Base-by-base conservation (phyloP, 2,113 vertebrate genomes). In the Neogobius melanostomus region DNA sequence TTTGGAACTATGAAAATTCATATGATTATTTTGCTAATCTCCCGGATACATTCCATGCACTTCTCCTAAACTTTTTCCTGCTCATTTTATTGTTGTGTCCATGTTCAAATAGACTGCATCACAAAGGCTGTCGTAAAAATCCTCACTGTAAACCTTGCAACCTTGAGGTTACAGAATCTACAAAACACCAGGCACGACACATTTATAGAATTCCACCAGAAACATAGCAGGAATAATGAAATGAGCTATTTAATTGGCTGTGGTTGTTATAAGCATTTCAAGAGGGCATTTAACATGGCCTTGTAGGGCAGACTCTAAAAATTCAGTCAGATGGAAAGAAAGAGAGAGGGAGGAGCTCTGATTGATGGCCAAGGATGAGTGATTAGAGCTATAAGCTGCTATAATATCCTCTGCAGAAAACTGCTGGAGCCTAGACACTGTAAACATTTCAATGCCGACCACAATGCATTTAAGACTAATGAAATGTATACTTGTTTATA, bases 361-460 rank as follows among this genome's bases (percentile, higher is more conserved):
- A 90, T 76, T 87, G 88, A 92, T 90, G 80, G 77, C 60, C 71
- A 62, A 75, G 74, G 76, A 89, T 82, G 81, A 90, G 72, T 64
- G 83, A 88, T 90, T 77, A 83, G 81, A 79, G 61, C 64, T 69
- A 54, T 72, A 64, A 75, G 62, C 65, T 71, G 71, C 81, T 76
- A 81, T 81, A 87, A 87, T 86, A 80, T 83, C 66, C 59, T 82
- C 63, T 49, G 70, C 15, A 43, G 72, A 56, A 36, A 67, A 17
- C 75, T 68, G 72, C 73, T 76, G 72, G 65, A 90, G 72, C 70
- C 48, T 70, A 76, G 73, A 75, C 75, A 78, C 60, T 16, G 74
- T 91, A 90, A 91, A 90, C 84, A 88, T 88, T 83, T 88, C 80
- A 86, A 83, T 68, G 75, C 65, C 84, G 74, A 64, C 70, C 69